Conservation (phyloP, 2,113 vertebrate species). For the Petrocephalus zakoni region DNA sequence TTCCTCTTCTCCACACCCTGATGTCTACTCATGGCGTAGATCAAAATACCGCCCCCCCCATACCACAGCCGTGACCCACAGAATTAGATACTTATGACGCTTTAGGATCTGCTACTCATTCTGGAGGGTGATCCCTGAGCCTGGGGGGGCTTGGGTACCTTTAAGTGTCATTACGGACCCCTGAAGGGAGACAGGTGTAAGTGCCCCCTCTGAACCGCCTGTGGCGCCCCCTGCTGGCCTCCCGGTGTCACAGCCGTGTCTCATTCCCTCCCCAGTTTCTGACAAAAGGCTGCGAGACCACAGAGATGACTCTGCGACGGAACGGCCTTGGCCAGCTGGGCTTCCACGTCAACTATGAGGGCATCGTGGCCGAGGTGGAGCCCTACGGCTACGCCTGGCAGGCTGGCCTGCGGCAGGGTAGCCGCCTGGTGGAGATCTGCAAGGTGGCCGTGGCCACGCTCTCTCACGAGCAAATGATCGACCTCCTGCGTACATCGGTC, state of each 20-base stretch:
- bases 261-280: constrained; percentile 62
- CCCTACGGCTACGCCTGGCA: constrained; percentile 93
- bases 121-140: neutral
- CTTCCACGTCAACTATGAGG: constrained; percentile 95
- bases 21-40: neutral
- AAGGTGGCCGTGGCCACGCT: constrained; percentile 90
- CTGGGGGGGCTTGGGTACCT: no score
- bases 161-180: no score
- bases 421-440: constrained; percentile 91
- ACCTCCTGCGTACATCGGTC: constrained; percentile 87
- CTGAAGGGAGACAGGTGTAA: no score
- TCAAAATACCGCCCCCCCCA: neutral
- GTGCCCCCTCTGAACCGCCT: neutral
- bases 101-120: neutral
- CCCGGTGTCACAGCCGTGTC: neutral
- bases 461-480: constrained; percentile 94
- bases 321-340: constrained; percentile 91
- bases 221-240: neutral
- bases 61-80: neutral
- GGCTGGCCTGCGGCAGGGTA: constrained; percentile 87
- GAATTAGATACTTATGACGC: neutral
- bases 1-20: neutral
- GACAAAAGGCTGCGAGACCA: constrained; percentile 85
- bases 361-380: constrained; percentile 91
- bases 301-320: constrained; percentile 89